Evolutionary conservation across 2,113 vertebrate genomes (phyloP).

Genomic region (Pyxicephalus adspersus): DNA sequence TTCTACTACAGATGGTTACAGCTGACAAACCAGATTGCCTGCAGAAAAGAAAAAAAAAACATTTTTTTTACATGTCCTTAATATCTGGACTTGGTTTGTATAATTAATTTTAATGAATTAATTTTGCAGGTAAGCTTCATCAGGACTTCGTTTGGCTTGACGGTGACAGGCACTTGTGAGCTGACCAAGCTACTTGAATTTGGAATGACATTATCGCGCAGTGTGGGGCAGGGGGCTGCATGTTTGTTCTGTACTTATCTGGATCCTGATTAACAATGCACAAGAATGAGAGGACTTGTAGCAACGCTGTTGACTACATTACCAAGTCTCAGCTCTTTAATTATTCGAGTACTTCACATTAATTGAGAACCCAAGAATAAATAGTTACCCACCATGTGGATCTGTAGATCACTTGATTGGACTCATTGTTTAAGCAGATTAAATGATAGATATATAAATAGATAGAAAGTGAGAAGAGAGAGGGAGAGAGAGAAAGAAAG

Average conservation of each 20-base stretch:
- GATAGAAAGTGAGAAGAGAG: conserved; percentile 28
- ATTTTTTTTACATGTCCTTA: conserved; percentile 18
- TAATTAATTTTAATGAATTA: conserved; percentile 29
- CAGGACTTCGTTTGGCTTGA: not conserved
- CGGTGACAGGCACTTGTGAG: conserved; percentile 23
- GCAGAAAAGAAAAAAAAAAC: not conserved
- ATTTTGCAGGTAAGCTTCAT: conserved; percentile 40
- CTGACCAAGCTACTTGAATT: conserved; percentile 7
- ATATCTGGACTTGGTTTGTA: conserved; percentile 4
- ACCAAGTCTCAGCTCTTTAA: conserved; percentile 43
- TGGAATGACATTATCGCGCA: conserved; percentile 13
- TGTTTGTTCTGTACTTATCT: conserved; percentile 76
- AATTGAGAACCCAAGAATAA: conserved; percentile 41
- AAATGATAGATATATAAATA: conserved; percentile 11
- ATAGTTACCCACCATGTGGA: not conserved
- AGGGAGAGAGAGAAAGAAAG: conserved; percentile 20
- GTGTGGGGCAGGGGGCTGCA: conserved; percentile 66
- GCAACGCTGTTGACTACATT: conserved; percentile 41
- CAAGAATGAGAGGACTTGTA: conserved; percentile 24
- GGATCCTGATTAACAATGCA: conserved; percentile 79
- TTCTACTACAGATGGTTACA: conserved; percentile 22
- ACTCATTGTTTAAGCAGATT: not conserved
- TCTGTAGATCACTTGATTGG: conserved; percentile 8
- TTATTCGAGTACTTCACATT: conserved; percentile 53
- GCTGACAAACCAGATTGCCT: conserved; percentile 24